These are phyloP conservation scores for Drosophila guanche DNA, from an alignment of 1,140 invertebrate species.

Conservation along the genomic window DNA sequence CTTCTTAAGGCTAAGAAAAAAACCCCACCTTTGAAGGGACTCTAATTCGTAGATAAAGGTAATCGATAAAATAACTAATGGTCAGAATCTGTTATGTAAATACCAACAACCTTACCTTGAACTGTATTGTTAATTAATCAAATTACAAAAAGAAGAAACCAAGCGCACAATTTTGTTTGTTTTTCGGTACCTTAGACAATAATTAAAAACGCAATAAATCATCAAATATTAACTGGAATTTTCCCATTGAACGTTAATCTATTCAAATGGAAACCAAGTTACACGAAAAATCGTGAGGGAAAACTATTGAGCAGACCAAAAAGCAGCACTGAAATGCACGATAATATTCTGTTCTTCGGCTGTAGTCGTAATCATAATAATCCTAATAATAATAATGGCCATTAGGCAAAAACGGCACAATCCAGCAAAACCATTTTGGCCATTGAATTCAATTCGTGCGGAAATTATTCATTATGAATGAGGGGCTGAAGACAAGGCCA, in stretches of 20 bases:
- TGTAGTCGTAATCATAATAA: constrained; percentile 71
- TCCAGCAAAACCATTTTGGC: constrained; percentile 65
- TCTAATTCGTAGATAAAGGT: too few relatives aligned
- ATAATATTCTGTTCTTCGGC: constrained; percentile 27
- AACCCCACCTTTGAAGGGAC: too few relatives aligned
- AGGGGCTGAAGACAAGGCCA: constrained; percentile 38
- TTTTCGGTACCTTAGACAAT: constrained; percentile 22
- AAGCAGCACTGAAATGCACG: constrained; percentile 19
- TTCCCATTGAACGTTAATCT: constrained; percentile 30
- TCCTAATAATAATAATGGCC: constrained; percentile 78
- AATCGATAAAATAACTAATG: too few relatives aligned
- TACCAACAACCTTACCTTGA: constrained; percentile 3
- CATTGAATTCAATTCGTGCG: constrained; percentile 75
- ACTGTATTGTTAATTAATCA: constrained; percentile 46
- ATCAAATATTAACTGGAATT: constrained; percentile 46
- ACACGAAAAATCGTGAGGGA: neutral
- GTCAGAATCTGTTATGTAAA: constrained; percentile 5
- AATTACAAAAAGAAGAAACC: constrained; percentile 1
- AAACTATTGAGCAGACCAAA: constrained; percentile 43
- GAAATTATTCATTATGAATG: constrained; percentile 78
- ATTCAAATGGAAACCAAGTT: constrained; percentile 39
- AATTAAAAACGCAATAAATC: constrained; percentile 74
- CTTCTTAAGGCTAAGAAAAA: too few relatives aligned
- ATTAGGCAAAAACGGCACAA: constrained; percentile 67
- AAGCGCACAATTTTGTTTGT: neutral